Base-by-base conservation (phyloP, 2,797 vertebrate genomes). In the Geotria australis region DNA sequence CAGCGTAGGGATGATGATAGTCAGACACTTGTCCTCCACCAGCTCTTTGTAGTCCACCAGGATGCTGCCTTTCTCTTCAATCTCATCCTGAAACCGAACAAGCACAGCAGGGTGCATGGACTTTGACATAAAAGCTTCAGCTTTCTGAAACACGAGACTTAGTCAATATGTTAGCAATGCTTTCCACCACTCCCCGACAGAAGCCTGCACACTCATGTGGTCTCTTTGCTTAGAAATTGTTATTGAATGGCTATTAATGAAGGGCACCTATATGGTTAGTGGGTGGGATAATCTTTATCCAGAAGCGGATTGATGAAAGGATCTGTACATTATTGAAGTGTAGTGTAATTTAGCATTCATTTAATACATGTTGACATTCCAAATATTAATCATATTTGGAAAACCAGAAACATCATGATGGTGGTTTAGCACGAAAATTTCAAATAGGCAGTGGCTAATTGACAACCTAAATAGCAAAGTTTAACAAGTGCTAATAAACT, bases 41-140 rank as follows among this genome's bases (percentile, higher is more conserved):
- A 94, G 63, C n/a, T 88, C 82, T 59, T 78, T 76, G 63, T 79
- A 91, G 70, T 98, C 85, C 68, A 98, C 79, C 38, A 98, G 72
- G 59, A 95, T 78, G 58, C 86, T 95, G 66, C 86, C 91, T 63
- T 94, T 86, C 58, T 84, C 81, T 76, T 95, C 91, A 63, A 95
- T 82, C 70, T 95, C 91, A 74, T 94, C 89, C 89, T 95, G 63
- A 8, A n/a, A 38, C 24, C 24, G 38, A 38, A 38, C 24, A 38
- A 38, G 24, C 24, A 38, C 24, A 38, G 5, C 24, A 38, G 24
- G 38, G 24, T 24, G 38, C 24, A 38, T 38, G 38, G 38, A 38
- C 24, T 38, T 38, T 5, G 38, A 55, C 8, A 10, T 7, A 55
- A 9, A 51, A 55, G 8, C n/a, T 24, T 55, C 8, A 12, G n/a